Evolutionary conservation across 2,113 vertebrate genomes (phyloP).

Genomic region (Nyctereutes procyonoides): DNA sequence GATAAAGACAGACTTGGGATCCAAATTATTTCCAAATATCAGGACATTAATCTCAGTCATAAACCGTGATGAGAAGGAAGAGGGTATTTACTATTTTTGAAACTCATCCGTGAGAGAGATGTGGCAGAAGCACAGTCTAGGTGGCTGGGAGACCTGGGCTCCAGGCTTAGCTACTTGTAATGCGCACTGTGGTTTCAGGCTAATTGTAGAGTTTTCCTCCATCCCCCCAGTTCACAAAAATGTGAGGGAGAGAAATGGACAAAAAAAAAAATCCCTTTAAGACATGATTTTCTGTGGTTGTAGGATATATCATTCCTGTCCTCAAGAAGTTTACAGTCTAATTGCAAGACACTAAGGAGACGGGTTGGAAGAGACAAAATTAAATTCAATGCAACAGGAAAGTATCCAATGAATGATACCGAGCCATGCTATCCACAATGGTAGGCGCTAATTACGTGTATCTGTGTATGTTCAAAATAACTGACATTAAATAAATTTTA

Average conservation of each 20-base stretch:
- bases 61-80: slow-evolving; percentile 4
- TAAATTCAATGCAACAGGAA: slow-evolving; percentile 28
- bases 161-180: background rate
- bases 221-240: slow-evolving; percentile 17
- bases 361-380: background rate
- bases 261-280: background rate
- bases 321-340: slow-evolving; percentile 24
- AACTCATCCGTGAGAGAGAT: slow-evolving; percentile 20
- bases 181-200: background rate
- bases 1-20: slow-evolving; percentile 21
- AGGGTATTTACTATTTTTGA: background rate
- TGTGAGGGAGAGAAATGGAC: background rate
- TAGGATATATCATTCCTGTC: background rate
- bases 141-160: background rate
- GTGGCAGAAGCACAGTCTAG: background rate
- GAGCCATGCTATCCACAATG: background rate
- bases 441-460: background rate
- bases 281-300: background rate
- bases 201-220: background rate
- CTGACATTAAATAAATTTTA: slow-evolving; percentile 42
- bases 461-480: background rate
- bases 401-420: background rate
- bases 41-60: slow-evolving; percentile 24
- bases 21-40: slow-evolving; percentile 61
- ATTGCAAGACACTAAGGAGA: slow-evolving; percentile 22